phyloP scores from a whole-genome alignment of 2,113 vertebrate species.

The Eubucco bourcierii region DNA sequence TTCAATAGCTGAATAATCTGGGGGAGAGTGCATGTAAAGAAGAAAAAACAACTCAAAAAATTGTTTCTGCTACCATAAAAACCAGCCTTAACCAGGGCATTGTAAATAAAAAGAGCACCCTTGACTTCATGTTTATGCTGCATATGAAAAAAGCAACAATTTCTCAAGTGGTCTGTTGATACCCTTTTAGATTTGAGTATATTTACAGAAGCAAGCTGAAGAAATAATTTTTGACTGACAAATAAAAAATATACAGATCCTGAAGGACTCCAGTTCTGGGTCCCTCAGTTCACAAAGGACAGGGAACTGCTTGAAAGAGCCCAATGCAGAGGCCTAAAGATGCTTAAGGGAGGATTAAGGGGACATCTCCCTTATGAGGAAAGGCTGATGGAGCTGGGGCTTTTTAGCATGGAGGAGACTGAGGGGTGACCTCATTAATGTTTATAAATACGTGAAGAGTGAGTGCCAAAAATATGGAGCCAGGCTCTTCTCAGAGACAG shows the following conservation, averaged over 20 bases:
- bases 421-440: too few species aligned
- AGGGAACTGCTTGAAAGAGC: too few species aligned
- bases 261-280: neutral
- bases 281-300: too few species aligned
- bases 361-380: too few species aligned
- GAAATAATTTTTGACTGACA: constrained; percentile 29
- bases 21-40: neutral
- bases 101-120: constrained; percentile 45
- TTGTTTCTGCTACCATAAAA: constrained; percentile 66
- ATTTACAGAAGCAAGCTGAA: neutral
- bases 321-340: too few species aligned
- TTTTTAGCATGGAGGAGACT: too few species aligned
- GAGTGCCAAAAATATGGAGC: too few species aligned
- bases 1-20: constrained; percentile 45
- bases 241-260: neutral
- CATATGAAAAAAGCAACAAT: neutral
- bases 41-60: neutral
- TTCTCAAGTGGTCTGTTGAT: constrained; percentile 1
- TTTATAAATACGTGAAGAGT: too few species aligned
- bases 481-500: too few species aligned
- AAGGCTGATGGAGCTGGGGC: too few species aligned
- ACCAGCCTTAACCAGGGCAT: constrained; percentile 35
- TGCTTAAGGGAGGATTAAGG: too few species aligned
- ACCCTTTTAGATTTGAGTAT: neutral
- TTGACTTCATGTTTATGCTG: constrained; percentile 43